Conservation (phyloP, 2,888 invertebrate genomes). For the Odontothrips loti region DNA sequence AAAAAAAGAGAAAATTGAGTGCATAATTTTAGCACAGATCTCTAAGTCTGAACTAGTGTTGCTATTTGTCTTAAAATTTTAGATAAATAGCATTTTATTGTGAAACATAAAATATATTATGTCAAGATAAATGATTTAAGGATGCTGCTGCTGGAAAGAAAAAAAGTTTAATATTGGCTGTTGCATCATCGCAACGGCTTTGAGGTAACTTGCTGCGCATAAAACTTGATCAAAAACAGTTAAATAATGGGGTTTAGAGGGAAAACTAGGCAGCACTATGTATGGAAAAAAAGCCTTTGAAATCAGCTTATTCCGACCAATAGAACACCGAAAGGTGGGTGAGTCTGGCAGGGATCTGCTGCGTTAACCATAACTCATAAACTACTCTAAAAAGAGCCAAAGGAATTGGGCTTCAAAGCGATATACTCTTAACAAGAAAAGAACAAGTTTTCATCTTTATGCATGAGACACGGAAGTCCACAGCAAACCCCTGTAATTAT, state of each 20-base stretch:
- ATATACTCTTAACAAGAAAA: background rate
- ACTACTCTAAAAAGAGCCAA: background rate
- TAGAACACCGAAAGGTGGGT: background rate
- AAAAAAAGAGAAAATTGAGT: conserved; percentile 32
- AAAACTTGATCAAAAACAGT: conserved; percentile 19
- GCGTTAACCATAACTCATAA: background rate
- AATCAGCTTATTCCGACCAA: background rate
- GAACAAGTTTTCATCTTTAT: background rate
- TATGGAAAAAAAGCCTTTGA: conserved; percentile 10
- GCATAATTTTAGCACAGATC: background rate
- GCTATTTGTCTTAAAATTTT: no score
- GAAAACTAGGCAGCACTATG: background rate
- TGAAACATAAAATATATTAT: background rate
- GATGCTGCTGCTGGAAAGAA: background rate
- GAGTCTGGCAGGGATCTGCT: conserved; percentile 6
- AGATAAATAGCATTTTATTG: background rate
- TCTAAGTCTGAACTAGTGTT: no score
- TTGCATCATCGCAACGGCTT: no score
- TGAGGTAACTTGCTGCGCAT: no score
- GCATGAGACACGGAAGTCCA: background rate
- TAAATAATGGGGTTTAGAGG: background rate
- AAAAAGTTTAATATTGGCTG: background rate
- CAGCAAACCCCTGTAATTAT: background rate
- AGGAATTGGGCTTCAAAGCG: background rate
- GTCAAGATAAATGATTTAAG: background rate